A percentile compares a stretch with the other conserved stretches of the same genome.
These are phyloP conservation scores for Galbula dea DNA, from an alignment of 2,113 vertebrate species.

Conservation along the genomic window DNA sequence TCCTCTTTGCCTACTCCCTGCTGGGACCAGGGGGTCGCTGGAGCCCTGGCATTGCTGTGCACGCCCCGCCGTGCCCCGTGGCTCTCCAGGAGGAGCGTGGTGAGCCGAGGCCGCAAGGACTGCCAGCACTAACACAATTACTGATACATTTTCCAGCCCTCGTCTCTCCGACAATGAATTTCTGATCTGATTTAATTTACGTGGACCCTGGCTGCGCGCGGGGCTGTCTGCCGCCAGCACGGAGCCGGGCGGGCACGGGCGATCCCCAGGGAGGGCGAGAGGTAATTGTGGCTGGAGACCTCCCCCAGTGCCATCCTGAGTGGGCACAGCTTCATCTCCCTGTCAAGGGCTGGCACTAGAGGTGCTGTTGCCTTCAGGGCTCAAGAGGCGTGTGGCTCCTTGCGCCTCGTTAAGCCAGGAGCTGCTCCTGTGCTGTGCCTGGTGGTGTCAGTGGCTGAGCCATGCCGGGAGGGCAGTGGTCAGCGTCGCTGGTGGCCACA, in stretches of 20 bases:
- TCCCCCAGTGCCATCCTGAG: rapidly evolving
- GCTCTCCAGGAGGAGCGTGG: background rate
- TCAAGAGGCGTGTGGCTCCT: rapidly evolving
- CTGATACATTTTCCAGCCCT: background rate
- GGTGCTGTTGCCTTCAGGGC: rapidly evolving
- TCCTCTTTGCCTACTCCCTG: background rate
- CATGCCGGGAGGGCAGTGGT: rapidly evolving
- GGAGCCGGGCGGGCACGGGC: background rate
- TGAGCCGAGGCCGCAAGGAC: background rate
- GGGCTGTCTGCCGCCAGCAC: background rate
- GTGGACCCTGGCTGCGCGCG: background rate
- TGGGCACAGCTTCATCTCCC: background rate
- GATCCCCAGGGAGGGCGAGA: background rate
- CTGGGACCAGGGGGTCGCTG: no score
- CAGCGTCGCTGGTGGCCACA: background rate
- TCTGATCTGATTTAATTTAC: conserved; percentile 44
- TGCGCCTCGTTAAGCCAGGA: rapidly evolving
- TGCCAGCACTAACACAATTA: background rate
- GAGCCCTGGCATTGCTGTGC: background rate
- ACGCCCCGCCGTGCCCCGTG: rapidly evolving
- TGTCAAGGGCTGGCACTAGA: background rate
- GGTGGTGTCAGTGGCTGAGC: rapidly evolving
- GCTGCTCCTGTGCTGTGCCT: rapidly evolving
- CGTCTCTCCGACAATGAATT: background rate
- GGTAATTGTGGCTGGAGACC: rapidly evolving